Base-by-base conservation (phyloP, 2,113 vertebrate species). In the Donacobius atricapilla region DNA sequence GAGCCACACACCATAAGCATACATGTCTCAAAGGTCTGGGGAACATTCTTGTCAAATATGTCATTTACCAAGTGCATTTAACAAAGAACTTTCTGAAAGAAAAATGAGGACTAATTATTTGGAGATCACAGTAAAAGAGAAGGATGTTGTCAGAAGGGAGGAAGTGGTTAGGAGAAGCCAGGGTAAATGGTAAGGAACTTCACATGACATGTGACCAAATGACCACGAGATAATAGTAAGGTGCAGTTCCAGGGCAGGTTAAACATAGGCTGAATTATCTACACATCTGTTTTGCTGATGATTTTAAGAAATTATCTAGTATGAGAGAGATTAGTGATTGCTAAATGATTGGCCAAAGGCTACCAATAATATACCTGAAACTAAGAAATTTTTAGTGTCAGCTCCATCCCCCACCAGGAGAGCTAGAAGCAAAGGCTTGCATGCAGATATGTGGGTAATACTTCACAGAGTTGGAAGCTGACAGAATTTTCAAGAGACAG, bases 151-250 rank as follows among this genome's bases (percentile, higher is more conserved):
- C 44, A 81, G 56, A 77, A 40, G n/a, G 47, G 28, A 96, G 90
- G 95, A 93, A 92, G 95, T 93, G 90, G 88, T 93, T 70, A 78
- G 63, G 66, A 66, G 90, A 95, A 88, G 79, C 44, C 1, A 1
- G 28, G 47, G 47, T 94, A 70, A 88, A 23, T 83, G 39, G 51
- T 58, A 56, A 64, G 54, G 47, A 28, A 58, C 27, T 78, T 79
- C 16, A 33, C 6, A 1, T 83, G 66, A 44, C 57, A 6, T 19
- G 25, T 4, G 17, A 77, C 58, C 44, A 51, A 21, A 51, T 58
- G 53, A 91, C 84, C 87, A 78, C 94, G 90, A 18, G 18, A 1
- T 90, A 93, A 97, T 90, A 48, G 27, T 56, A n/a, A 81, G 68
- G 44, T 93, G 44, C 50, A 60, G 39, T 58, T 77, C 79, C 50